Percentiles rank a stretch among this genome's conserved stretches.
These are phyloP conservation scores for Caradrina clavipalpis DNA, from an alignment of 2,888 invertebrate genomes.

Conservation along the genomic window DNA sequence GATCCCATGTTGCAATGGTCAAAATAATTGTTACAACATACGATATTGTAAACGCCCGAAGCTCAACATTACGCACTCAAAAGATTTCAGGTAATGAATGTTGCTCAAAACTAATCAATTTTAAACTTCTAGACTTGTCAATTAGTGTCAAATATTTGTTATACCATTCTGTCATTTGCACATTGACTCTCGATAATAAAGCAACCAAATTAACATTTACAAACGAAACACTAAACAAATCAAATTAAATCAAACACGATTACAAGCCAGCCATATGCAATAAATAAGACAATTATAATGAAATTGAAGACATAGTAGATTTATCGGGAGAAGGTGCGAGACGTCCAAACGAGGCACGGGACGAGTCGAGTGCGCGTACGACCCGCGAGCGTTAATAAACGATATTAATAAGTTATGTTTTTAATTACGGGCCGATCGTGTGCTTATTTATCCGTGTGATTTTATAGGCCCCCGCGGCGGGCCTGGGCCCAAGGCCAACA, in stretches of 20 bases:
- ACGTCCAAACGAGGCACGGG: slow-evolving; percentile 37
- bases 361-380: slow-evolving; percentile 65
- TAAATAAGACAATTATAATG: slow-evolving; percentile 61
- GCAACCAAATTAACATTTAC: slow-evolving; percentile 37
- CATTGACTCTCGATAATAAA: slow-evolving; percentile 16
- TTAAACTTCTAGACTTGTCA: slow-evolving; percentile 45
- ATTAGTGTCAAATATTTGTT: slow-evolving; percentile 45
- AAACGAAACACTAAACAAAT: slow-evolving; percentile 51
- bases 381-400: slow-evolving; percentile 88
- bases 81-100: slow-evolving; percentile 34
- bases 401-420: slow-evolving; percentile 90
- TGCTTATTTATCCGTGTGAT: slow-evolving; percentile 89
- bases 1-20: slow-evolving; percentile 44
- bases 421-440: slow-evolving; percentile 88
- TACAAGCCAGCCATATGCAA: slow-evolving; percentile 49
- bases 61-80: slow-evolving; percentile 21
- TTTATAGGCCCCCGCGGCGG: slow-evolving; percentile 89
- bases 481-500: slow-evolving; percentile 73
- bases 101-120: slow-evolving; percentile 38
- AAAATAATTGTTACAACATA: slow-evolving; percentile 47
- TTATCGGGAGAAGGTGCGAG: slow-evolving; percentile 56
- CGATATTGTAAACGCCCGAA: slow-evolving; percentile 32
- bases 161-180: slow-evolving; percentile 16
- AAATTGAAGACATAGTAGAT: slow-evolving; percentile 58
- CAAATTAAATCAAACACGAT: slow-evolving; percentile 61